Percentiles rank a stretch among this genome's conserved stretches.
phyloP scores from a whole-genome alignment of 2,888 invertebrate genomes.

The Pyrochroa serraticornis region DNA sequence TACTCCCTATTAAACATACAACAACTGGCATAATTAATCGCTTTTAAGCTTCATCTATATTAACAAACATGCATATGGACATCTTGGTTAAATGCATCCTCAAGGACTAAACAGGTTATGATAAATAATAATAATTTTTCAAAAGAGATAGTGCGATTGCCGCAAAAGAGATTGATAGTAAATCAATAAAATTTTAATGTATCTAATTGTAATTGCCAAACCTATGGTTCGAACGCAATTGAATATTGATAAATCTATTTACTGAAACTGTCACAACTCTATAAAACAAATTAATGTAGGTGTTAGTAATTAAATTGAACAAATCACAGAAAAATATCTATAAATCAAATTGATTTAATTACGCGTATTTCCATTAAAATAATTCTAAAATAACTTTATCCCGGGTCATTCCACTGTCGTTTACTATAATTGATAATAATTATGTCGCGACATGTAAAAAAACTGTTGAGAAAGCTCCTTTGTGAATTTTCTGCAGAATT shows the following conservation, averaged over 20 bases:
- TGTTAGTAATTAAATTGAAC: conserved; percentile 10
- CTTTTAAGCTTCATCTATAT: conserved; percentile 24
- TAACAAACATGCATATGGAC: conserved; percentile 5
- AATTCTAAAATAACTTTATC: too few species aligned
- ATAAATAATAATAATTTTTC: neutral
- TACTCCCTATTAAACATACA: conserved; percentile 25
- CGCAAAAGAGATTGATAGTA: conserved; percentile 1
- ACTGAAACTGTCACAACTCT: conserved; percentile 18
- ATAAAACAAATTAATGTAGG: conserved; percentile 14
- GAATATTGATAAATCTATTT: conserved; percentile 17
- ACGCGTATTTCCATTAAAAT: too few species aligned
- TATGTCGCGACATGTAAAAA: neutral
- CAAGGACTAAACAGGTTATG: neutral
- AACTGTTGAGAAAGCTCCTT: neutral
- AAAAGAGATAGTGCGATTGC: conserved; percentile 1
- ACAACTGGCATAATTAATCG: conserved; percentile 22
- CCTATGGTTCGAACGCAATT: conserved; percentile 10
- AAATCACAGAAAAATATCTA: conserved; percentile 1
- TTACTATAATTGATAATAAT: neutral
- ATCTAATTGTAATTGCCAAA: conserved; percentile 13
- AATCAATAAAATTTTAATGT: conserved; percentile 13
- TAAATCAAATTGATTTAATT: neutral
- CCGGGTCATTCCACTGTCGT: too few species aligned
- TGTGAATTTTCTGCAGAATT: conserved; percentile 10
- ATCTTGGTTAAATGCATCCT: conserved; percentile 5